Evolutionary conservation across 1,140 invertebrate genomes (phyloP).

Genomic region (Gryllus bimaculatus): DNA sequence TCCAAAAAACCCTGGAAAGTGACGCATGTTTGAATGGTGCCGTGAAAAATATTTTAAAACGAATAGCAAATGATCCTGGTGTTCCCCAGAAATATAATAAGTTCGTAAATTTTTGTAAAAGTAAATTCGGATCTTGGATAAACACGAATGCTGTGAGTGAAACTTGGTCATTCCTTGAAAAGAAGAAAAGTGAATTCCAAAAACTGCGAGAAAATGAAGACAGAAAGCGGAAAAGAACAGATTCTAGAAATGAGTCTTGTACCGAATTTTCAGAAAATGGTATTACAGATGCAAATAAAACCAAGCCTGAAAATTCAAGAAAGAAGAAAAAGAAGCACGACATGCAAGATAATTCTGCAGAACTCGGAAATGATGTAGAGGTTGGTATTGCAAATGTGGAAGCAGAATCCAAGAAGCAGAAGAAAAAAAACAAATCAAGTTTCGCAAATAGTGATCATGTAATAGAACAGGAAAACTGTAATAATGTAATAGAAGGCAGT

Average conservation of each 20-base stretch:
- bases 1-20: conserved; percentile 37
- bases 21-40: background rate
- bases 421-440: background rate
- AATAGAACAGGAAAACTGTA: background rate
- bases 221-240: background rate
- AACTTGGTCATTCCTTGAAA: background rate
- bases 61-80: background rate
- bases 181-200: background rate
- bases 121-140: background rate
- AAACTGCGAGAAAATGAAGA: background rate
- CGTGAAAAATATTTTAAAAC: background rate
- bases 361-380: background rate
- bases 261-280: background rate
- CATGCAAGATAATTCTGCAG: background rate
- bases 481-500: background rate
- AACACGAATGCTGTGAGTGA: background rate
- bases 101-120: background rate
- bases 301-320: background rate
- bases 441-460: background rate
- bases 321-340: background rate
- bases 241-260: background rate
- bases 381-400: background rate
- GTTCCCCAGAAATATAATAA: background rate
- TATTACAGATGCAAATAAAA: background rate
- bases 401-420: background rate